Percentiles rank a stretch among this genome's conserved stretches.
phyloP scores from a whole-genome alignment of 2,113 vertebrate genomes.

The Hoplias malabaricus region DNA sequence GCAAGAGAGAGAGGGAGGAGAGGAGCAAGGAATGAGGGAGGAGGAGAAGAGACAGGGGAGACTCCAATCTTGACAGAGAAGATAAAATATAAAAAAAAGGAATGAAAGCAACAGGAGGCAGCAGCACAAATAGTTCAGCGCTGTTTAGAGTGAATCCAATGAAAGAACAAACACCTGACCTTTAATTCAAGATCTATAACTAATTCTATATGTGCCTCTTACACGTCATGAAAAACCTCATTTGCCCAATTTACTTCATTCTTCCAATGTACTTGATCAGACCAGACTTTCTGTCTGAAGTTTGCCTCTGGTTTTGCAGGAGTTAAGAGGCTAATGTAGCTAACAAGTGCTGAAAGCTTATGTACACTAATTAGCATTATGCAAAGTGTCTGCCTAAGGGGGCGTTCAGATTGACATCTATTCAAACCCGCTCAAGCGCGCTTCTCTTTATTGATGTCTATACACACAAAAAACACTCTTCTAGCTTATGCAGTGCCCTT shows the following conservation, averaged over 20 bases:
- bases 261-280: background rate
- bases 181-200: background rate
- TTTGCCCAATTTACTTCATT: background rate
- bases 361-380: background rate
- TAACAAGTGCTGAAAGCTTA: background rate
- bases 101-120: slow-evolving; percentile 67
- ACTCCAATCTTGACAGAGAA: slow-evolving; percentile 62
- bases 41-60: slow-evolving; percentile 35
- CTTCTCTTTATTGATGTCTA: too few relatives aligned
- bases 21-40: slow-evolving; percentile 56
- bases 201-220: too few relatives aligned
- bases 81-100: slow-evolving; percentile 69
- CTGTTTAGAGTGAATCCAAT: background rate
- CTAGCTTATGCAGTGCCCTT: too few relatives aligned
- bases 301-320: background rate
- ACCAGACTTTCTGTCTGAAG: background rate
- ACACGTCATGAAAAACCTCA: background rate
- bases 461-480: too few relatives aligned
- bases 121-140: slow-evolving; percentile 60
- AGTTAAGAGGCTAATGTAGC: background rate
- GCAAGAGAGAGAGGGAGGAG: slow-evolving; percentile 49
- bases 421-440: too few relatives aligned
- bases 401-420: too few relatives aligned
- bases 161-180: background rate
- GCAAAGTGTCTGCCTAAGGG: background rate